phyloP scores from a whole-genome alignment of 2,888 invertebrate species.

The Dolichomitus sp. region DNA sequence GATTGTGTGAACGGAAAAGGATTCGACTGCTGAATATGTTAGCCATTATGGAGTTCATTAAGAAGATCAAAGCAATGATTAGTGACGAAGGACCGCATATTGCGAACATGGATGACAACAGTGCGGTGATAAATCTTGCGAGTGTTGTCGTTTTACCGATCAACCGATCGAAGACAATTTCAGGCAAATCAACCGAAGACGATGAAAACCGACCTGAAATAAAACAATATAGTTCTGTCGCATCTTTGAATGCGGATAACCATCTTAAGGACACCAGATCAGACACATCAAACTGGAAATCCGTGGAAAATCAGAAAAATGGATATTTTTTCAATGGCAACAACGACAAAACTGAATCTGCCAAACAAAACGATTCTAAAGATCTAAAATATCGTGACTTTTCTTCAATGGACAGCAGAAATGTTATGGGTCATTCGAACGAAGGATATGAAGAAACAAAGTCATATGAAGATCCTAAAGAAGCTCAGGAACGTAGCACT shows the following conservation, averaged over 20 bases:
- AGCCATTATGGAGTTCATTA: constrained; percentile 74
- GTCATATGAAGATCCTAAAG: neutral
- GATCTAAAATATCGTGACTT: neutral
- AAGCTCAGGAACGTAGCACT: neutral
- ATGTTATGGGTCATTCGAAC: neutral
- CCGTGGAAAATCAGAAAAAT: constrained; percentile 32
- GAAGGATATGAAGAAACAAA: neutral
- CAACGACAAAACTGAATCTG: neutral
- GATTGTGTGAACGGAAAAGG: constrained; percentile 26
- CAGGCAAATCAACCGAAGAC: neutral
- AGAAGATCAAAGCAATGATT: constrained; percentile 71
- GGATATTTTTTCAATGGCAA: constrained; percentile 53
- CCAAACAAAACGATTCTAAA: neutral
- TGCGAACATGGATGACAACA: constrained; percentile 44
- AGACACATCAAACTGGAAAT: constrained; percentile 8
- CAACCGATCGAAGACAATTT: constrained; percentile 27
- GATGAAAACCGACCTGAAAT: neutral
- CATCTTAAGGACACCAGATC: constrained; percentile 10
- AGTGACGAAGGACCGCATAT: constrained; percentile 53
- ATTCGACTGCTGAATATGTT: constrained; percentile 70
- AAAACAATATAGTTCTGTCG: neutral
- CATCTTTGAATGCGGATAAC: neutral
- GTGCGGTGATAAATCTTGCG: constrained; percentile 63
- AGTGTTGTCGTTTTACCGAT: constrained; percentile 61
- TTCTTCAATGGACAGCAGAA: neutral